phyloP scores from a whole-genome alignment of 2,113 vertebrate genomes.

The Casuarius casuarius region DNA sequence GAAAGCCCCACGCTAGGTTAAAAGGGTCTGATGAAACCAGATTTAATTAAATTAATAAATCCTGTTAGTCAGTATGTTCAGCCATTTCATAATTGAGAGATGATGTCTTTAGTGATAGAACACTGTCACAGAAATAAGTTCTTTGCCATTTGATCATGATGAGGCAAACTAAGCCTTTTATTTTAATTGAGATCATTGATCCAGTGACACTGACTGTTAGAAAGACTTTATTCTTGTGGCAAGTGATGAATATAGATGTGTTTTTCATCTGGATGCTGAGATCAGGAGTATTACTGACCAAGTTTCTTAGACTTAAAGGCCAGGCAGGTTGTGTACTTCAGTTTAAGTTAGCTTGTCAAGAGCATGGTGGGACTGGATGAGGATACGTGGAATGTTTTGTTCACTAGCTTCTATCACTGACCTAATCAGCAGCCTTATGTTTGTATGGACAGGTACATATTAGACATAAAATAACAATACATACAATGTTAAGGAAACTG shows the following conservation, averaged over 20 bases:
- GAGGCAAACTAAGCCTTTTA: neutral
- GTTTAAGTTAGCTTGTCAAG: neutral
- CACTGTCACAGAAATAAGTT: neutral
- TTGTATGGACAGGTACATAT: neutral
- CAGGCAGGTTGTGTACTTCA: neutral
- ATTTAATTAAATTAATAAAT: neutral
- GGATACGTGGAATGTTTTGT: neutral
- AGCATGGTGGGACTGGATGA: neutral
- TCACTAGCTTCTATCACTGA: neutral
- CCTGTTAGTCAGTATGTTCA: neutral
- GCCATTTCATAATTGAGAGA: neutral
- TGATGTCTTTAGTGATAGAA: neutral
- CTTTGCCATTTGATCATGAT: neutral
- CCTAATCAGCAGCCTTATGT: neutral
- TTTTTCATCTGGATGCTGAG: neutral
- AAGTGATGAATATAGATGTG: neutral
- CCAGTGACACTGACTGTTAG: neutral
- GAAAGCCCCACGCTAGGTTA: neutral
- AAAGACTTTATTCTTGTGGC: neutral
- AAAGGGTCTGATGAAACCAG: neutral
- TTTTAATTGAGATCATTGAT: neutral
- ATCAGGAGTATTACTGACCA: neutral
- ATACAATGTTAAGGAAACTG: neutral
- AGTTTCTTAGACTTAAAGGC: neutral
- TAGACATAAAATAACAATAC: slow-evolving; percentile 3